Percentiles rank a stretch among this genome's conserved stretches.
phyloP scores from a whole-genome alignment of 2,113 vertebrate genomes.

The Rhombomys opimus region DNA sequence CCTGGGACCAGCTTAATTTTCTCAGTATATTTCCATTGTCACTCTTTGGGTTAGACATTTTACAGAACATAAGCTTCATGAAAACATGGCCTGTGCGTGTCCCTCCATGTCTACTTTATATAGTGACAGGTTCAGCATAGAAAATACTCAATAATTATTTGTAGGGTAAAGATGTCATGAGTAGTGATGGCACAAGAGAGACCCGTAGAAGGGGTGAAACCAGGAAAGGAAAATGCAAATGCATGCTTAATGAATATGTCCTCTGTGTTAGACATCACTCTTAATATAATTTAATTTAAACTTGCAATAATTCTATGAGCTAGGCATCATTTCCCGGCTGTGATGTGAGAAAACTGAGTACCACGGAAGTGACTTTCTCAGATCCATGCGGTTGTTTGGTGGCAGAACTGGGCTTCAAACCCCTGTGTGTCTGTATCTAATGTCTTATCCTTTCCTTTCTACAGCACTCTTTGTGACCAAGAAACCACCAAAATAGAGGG shows the following conservation, averaged over 20 bases:
- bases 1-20: background rate
- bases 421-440: background rate
- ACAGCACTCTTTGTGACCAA: background rate
- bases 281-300: constrained; percentile 45
- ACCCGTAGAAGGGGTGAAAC: background rate
- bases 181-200: background rate
- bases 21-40: background rate
- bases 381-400: background rate
- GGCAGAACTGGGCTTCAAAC: background rate
- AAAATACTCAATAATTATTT: background rate
- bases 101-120: background rate
- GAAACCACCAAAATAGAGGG: background rate
- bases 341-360: background rate
- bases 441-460: background rate
- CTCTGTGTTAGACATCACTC: background rate
- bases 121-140: background rate
- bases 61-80: background rate
- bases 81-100: background rate
- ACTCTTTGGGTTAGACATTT: background rate
- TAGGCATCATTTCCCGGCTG: background rate
- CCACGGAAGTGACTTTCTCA: background rate
- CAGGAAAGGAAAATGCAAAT: background rate
- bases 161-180: background rate
- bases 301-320: background rate
- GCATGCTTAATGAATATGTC: background rate